Evolutionary conservation across 2,888 invertebrate species (phyloP).

Genomic region (Exephanes ischioxanthus): DNA sequence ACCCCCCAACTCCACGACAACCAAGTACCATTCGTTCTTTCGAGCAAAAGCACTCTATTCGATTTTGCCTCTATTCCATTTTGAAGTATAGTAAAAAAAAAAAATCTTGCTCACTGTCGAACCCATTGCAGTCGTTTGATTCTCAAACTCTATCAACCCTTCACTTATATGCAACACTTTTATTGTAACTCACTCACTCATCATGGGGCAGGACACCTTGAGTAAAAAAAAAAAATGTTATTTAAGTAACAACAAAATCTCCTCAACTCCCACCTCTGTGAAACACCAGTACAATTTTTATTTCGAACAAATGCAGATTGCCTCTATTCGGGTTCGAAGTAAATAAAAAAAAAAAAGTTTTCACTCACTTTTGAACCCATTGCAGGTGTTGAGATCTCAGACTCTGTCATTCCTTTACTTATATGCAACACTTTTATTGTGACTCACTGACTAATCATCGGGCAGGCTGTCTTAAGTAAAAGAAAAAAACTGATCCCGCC

Average conservation of each 20-base stretch:
- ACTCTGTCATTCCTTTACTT: neutral
- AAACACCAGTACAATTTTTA: no score
- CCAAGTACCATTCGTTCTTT: no score
- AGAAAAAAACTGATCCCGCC: neutral
- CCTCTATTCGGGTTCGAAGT: neutral
- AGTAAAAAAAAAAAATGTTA: neutral
- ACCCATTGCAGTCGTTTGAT: neutral
- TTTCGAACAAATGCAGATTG: no score
- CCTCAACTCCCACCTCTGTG: no score
- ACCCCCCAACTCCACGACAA: no score
- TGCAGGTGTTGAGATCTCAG: neutral
- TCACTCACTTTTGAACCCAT: neutral
- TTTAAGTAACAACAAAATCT: no score
- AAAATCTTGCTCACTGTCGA: neutral
- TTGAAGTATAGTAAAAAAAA: neutral
- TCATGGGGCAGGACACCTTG: neutral
- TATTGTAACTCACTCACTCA: neutral
- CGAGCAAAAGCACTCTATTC: no score
- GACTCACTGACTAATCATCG: no score
- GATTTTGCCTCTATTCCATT: neutral
- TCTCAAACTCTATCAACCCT: neutral
- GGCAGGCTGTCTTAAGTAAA: no score
- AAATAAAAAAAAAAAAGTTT: neutral
- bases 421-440: no score
- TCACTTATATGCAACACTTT: neutral